Conservation (phyloP, 2,888 invertebrate species). For the Panzeria rudis region DNA sequence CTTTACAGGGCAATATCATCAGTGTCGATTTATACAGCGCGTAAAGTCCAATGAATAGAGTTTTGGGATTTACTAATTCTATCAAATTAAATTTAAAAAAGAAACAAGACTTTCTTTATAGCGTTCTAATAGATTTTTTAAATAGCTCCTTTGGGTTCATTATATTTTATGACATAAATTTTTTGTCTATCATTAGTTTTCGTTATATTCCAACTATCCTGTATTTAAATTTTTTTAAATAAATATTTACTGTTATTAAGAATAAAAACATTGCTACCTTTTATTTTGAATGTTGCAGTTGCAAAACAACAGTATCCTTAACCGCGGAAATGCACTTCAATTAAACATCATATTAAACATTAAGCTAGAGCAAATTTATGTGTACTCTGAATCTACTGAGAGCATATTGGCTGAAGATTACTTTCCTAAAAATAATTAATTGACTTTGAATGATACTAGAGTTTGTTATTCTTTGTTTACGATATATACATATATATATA, state of each 20-base stretch:
- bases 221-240: neutral
- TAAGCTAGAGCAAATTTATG: neutral
- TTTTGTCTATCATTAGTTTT: neutral
- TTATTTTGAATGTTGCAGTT: neutral
- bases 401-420: neutral
- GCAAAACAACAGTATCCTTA: neutral
- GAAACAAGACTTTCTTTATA: too few species aligned
- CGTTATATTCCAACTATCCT: neutral
- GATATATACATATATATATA: too few species aligned
- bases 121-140: too few species aligned
- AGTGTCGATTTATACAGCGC: too few species aligned
- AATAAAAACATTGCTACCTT: slow-evolving; percentile 24
- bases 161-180: neutral
- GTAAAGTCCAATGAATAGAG: too few species aligned
- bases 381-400: too few species aligned
- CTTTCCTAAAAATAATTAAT: too few species aligned
- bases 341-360: neutral
- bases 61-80: too few species aligned
- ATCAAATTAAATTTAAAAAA: too few species aligned
- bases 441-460: neutral
- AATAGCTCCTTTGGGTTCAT: too few species aligned
- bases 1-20: too few species aligned
- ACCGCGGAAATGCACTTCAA: slow-evolving; percentile 24
- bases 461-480: too few species aligned
- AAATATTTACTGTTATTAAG: slow-evolving; percentile 46